Evolutionary conservation across 1,140 invertebrate species (phyloP), one percentile per base, ranked within the genome.

Genomic region (Hydropsyche tenuis): DNA sequence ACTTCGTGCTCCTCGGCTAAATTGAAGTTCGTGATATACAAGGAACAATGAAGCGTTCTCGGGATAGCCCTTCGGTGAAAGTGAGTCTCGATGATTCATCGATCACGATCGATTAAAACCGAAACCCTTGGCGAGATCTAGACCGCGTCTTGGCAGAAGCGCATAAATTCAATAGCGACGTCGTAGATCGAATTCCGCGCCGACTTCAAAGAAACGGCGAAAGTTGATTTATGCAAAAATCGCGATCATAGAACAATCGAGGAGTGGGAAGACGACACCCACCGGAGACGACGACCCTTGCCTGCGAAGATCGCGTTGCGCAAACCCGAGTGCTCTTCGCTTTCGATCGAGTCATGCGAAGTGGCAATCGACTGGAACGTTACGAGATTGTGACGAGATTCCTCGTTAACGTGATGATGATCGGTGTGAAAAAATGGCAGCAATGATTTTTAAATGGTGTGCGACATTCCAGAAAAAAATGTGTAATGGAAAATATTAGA

Each of bases 81-180:
- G 56, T 60, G 56, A 60, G 9, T 22, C 30, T 37, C 30, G 30
- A 20, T 60, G 56, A 60, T 27, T 60, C 56, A 20, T 60, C 23
- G 56, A 60, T 60, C 23, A 60, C 56, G 23, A 60, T 60, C 56
- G 56, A 60, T 60, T 22, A 60, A 60, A 25, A 37, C 9, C 18
- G 56, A 27, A 60, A 20, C 18, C 56, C 56, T 60, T 25, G 56
- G 56, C 22, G 9, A 22, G 56, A 60, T 60, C 22, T 25, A 20
- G 56, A 20, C 23, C 9, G 56, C 56, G 22, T 12, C 45, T n/a
- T 48, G 18, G 22, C 11, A 3, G 51, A 56, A 56, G 12, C 4
- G 20, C 16, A 56, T 1, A n/a, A n/a, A n/a, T n/a, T n/a, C n/a
- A n/a, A n/a, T n/a, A n/a, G n/a, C n/a, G n/a, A n/a, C n/a, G n/a